Percentiles rank a stretch among this genome's conserved stretches.
These are phyloP conservation scores for Indicator indicator DNA, from an alignment of 2,113 vertebrate genomes.

Conservation along the genomic window DNA sequence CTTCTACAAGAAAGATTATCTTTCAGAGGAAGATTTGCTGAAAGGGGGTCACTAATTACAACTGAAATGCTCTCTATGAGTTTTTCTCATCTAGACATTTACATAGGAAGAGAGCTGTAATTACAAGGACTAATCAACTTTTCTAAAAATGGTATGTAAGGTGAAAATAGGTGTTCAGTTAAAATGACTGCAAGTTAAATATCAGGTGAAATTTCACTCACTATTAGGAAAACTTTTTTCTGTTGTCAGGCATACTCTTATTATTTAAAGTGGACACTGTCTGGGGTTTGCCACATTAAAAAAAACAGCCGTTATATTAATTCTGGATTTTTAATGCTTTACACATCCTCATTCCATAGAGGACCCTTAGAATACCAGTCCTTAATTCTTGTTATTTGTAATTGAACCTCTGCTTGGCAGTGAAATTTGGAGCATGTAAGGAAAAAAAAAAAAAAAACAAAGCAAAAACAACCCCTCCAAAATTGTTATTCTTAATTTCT, in stretches of 20 bases:
- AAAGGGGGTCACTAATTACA: neutral
- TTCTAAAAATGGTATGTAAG: neutral
- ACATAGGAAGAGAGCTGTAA: neutral
- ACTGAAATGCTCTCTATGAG: neutral
- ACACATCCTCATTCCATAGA: neutral
- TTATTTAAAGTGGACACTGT: neutral
- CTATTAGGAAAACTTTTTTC: neutral
- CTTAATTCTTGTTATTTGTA: neutral
- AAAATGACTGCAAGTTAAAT: neutral
- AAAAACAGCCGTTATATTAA: neutral
- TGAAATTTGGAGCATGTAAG: neutral
- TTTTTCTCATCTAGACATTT: neutral
- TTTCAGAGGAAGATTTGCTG: neutral
- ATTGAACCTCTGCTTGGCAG: neutral
- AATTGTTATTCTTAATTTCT: neutral
- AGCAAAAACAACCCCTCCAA: no score
- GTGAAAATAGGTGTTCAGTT: neutral
- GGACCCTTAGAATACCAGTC: neutral
- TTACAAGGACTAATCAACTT: neutral
- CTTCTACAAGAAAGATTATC: neutral
- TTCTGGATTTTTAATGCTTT: neutral
- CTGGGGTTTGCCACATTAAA: neutral
- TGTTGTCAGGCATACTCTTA: fast-evolving
- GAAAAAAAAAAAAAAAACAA: neutral
- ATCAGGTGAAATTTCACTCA: neutral